A percentile compares a stretch with the other conserved stretches of the same genome.
These are phyloP conservation scores for Dunckerocampus dactyliophorus DNA, from an alignment of 2,113 vertebrate genomes.

Conservation along the genomic window DNA sequence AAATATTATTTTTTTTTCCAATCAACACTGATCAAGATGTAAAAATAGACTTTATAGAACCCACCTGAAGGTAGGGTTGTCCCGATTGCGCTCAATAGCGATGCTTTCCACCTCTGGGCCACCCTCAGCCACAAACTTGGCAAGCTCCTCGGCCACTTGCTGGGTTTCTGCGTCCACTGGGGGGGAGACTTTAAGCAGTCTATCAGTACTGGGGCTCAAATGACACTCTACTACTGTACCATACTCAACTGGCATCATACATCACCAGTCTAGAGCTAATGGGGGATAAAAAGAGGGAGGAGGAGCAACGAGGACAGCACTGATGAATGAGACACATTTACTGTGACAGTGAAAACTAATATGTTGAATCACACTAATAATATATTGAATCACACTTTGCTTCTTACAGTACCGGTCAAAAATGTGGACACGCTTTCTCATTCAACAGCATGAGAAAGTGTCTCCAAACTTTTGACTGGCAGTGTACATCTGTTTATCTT, in stretches of 20 bases:
- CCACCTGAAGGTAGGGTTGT: constrained; percentile 89
- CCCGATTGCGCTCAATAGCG: constrained; percentile 83
- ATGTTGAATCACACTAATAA: too few relatives aligned
- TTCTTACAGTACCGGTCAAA: background rate
- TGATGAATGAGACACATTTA: constrained; percentile 55
- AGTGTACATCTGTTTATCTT: too few relatives aligned
- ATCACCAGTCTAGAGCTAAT: constrained; percentile 84
- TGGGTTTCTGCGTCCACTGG: constrained; percentile 90
- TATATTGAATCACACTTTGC: constrained; percentile 3
- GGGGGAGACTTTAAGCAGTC: constrained; percentile 99
- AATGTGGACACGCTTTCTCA: background rate
- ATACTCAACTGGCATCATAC: constrained; percentile 79
- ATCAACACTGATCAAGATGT: too few relatives aligned
- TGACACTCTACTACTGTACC: constrained; percentile 85
- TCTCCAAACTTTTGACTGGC: too few relatives aligned
- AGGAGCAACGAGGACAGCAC: constrained; percentile 63
- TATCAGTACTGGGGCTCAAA: constrained; percentile 93
- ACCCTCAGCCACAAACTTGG: constrained; percentile 87
- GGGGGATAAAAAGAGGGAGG: constrained; percentile 72
- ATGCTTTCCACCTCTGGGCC: constrained; percentile 90
- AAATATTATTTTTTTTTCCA: too few relatives aligned
- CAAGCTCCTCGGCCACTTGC: constrained; percentile 87
- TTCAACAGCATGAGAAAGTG: too few relatives aligned
- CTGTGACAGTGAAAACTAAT: constrained; percentile 27
- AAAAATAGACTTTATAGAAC: background rate